These are phyloP conservation scores for Coenonympha arcania DNA, from an alignment of 2,888 invertebrate genomes.

Conservation along the genomic window DNA sequence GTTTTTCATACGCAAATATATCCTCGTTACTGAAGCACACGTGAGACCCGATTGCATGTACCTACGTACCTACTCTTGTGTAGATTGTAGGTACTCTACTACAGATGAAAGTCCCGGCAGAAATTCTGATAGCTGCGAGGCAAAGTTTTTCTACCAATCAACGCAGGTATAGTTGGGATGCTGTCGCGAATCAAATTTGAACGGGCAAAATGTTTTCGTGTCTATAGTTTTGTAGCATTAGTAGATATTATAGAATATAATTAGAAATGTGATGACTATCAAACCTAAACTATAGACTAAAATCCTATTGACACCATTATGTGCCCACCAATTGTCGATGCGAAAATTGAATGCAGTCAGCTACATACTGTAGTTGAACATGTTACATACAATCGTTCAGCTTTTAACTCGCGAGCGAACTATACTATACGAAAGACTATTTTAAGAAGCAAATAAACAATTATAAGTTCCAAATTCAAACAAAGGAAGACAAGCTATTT, in stretches of 20 bases:
- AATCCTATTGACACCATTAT: too few relatives aligned
- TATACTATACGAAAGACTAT: too few relatives aligned
- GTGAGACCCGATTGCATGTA: conserved; percentile 71
- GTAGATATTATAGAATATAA: neutral
- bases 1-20: conserved; percentile 76
- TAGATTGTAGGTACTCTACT: too few relatives aligned
- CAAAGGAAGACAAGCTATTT: too few relatives aligned
- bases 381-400: too few relatives aligned
- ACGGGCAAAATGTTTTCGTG: neutral
- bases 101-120: conserved; percentile 50
- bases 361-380: too few relatives aligned
- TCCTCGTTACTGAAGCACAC: conserved; percentile 72
- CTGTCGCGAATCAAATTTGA: conserved; percentile 8
- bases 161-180: conserved; percentile 9
- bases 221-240: neutral
- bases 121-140: conserved; percentile 25
- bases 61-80: neutral
- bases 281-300: too few relatives aligned
- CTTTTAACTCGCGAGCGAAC: too few relatives aligned
- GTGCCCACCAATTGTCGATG: too few relatives aligned
- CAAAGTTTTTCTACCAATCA: conserved; percentile 25
- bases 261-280: neutral
- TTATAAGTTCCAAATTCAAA: too few relatives aligned
- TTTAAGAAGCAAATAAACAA: too few relatives aligned
- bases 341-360: too few relatives aligned